Base-by-base conservation (phyloP, 37 sponge, comb jelly and placozoan genomes). In the Chondrilla cf. caribensis region DNA sequence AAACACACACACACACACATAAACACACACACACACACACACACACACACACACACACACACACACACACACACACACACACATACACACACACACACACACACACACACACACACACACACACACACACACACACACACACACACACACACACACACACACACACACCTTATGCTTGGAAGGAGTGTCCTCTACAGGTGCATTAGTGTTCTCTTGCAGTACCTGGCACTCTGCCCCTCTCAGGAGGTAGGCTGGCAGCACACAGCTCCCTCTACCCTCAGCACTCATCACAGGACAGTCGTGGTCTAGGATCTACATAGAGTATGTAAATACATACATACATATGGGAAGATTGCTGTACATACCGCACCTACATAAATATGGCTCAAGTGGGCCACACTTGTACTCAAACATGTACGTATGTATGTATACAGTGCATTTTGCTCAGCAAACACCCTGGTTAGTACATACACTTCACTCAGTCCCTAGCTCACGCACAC, bases 261-360 rank as follows among this genome's bases (percentile, higher is more conserved):
- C 87, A 78, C 87, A 85, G 81, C 89, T 58, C 8, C 90, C 95
- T 70, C 81, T 87, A 2, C 94, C 97, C 57, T 87, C 81, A 2
- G 25, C 41, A 19, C 35, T 54, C 31, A 40, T 42, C 36, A 94
- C 79, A n/a, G 78, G 36, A 25, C 54, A 55, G 25, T 89, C 90
- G 36, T 73, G 51, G 58, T 96, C 97, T 21, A 93, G 59, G 19
- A 96, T 83, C 97, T 96, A 57, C 15, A 81, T 22, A 37, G 37
- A 62, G 5, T 7, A 43, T 2, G 51, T 11, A 47, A 6, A 47
- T 47, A 11, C 51, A 47, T 47, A 47, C 51, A 47, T 14, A 47
- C 11, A 11, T 47, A 11, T 47, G 11, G 51, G 6, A 11, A 47
- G 11, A 47, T 14, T 11, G 6, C 51, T 47, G 51, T 47, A 47